phyloP scores from a whole-genome alignment of 2,888 invertebrate genomes.

The Sarcophaga rosellei region DNA sequence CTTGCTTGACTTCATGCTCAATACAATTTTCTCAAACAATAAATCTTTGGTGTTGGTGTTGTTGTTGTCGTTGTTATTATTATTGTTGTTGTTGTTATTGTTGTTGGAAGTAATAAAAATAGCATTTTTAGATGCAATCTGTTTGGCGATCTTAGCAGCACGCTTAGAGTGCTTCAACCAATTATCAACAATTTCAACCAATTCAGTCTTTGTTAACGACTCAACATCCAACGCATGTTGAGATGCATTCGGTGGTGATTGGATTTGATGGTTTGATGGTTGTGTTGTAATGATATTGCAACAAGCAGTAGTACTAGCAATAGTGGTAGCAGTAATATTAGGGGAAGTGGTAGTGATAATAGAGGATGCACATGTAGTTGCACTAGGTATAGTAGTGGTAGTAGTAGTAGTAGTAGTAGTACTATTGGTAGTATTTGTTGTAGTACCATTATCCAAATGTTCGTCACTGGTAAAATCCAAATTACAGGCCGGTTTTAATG shows the following conservation, averaged over 20 bases:
- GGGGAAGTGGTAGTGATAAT: background rate
- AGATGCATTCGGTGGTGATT: too few species aligned
- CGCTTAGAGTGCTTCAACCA: conserved; percentile 76
- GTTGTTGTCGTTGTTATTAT: too few species aligned
- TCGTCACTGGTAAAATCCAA: conserved; percentile 83
- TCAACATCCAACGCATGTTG: conserved; percentile 68
- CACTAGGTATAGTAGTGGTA: background rate
- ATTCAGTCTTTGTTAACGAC: conserved; percentile 71
- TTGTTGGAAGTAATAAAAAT: too few species aligned
- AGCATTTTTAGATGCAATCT: conserved; percentile 32
- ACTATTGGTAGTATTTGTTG: background rate
- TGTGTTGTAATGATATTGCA: background rate
- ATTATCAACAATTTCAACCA: conserved; percentile 76
- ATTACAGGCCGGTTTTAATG: conserved; percentile 80
- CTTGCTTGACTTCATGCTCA: conserved; percentile 81
- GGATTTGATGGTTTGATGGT: too few species aligned
- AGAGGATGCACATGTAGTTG: background rate
- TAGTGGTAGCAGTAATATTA: conserved; percentile 13
- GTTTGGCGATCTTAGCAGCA: conserved; percentile 65
- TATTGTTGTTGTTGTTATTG: too few species aligned
- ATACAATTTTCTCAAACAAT: conserved; percentile 68
- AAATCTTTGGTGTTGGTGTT: conserved; percentile 40
- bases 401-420: background rate
- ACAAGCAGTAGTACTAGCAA: conserved; percentile 15
- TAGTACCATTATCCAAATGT: conserved; percentile 81